Conservation (phyloP, 2,113 vertebrate genomes). For the Gymnocephalus cernua region DNA sequence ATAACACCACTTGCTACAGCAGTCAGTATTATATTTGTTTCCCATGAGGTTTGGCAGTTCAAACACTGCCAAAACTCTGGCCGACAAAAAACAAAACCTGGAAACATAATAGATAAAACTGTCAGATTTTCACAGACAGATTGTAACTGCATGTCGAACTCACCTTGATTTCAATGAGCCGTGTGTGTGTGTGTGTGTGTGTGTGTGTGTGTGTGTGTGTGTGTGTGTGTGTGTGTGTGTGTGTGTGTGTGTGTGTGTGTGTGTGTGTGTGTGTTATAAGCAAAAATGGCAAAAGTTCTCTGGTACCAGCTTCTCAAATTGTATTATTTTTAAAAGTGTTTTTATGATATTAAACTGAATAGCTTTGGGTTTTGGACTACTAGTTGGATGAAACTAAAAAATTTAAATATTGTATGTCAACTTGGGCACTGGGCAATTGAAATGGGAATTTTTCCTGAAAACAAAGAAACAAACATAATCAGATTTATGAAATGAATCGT, state of each 20-base stretch:
- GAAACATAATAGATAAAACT: slow-evolving; percentile 7
- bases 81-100: not conserved
- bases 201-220: not conserved
- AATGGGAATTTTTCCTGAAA: not conserved
- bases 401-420: not conserved
- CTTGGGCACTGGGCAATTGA: not conserved
- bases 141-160: slow-evolving; percentile 1
- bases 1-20: not conserved
- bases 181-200: slow-evolving; percentile 3
- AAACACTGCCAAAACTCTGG: not conserved
- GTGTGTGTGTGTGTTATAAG: not conserved
- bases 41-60: not conserved
- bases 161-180: slow-evolving; percentile 4
- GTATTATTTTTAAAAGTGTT: too few relatives aligned
- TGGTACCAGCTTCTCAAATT: not conserved
- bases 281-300: not conserved
- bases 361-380: too few relatives aligned
- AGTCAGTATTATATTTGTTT: not conserved
- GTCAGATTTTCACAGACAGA: slow-evolving; percentile 10
- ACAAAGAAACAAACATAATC: too few relatives aligned
- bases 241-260: slow-evolving; percentile 1
- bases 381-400: not conserved
- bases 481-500: not conserved
- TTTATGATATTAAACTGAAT: too few relatives aligned
- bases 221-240: not conserved